These are phyloP conservation scores for Lomographa bimaculata DNA, from an alignment of 2,888 invertebrate species.

Conservation along the genomic window DNA sequence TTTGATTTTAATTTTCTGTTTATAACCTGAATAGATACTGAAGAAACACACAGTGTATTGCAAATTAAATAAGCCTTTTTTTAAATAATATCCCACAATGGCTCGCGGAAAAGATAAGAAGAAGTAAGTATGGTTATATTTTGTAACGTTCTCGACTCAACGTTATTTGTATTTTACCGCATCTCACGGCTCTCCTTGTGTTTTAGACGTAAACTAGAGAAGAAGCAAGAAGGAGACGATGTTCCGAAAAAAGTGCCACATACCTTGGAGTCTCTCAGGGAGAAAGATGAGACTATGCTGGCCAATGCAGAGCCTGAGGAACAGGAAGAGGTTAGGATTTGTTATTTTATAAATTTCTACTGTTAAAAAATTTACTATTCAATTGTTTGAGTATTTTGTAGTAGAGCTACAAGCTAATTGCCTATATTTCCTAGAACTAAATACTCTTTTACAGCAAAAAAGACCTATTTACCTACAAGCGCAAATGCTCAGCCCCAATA, in stretches of 20 bases:
- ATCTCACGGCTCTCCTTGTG: slow-evolving; percentile 18
- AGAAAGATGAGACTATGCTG: slow-evolving; percentile 95
- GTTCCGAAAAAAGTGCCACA: slow-evolving; percentile 86
- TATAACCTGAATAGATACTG: too few relatives aligned
- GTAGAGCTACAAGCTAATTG: too few relatives aligned
- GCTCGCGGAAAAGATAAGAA: slow-evolving; percentile 79
- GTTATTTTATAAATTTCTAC: too few relatives aligned
- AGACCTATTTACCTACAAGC: too few relatives aligned
- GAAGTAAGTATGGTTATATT: slow-evolving; percentile 65
- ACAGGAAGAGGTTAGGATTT: slow-evolving; percentile 85
- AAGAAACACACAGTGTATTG: too few relatives aligned
- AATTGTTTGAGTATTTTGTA: too few relatives aligned
- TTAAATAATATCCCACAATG: slow-evolving; percentile 46
- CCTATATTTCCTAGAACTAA: too few relatives aligned
- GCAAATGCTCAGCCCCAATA: too few relatives aligned
- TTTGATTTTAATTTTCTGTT: too few relatives aligned
- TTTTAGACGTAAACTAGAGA: slow-evolving; percentile 73
- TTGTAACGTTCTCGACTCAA: slow-evolving; percentile 22
- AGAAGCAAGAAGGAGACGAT: slow-evolving; percentile 77
- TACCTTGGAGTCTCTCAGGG: slow-evolving; percentile 96
- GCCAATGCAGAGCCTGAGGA: slow-evolving; percentile 90
- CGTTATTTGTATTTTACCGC: slow-evolving; percentile 15
- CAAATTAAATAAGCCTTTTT: too few relatives aligned
- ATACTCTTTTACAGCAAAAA: too few relatives aligned
- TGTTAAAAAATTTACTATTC: too few relatives aligned